Percentiles rank a stretch among this genome's conserved stretches.
phyloP scores from a whole-genome alignment of 2,888 invertebrate genomes.

The Amphimallon solstitiale region DNA sequence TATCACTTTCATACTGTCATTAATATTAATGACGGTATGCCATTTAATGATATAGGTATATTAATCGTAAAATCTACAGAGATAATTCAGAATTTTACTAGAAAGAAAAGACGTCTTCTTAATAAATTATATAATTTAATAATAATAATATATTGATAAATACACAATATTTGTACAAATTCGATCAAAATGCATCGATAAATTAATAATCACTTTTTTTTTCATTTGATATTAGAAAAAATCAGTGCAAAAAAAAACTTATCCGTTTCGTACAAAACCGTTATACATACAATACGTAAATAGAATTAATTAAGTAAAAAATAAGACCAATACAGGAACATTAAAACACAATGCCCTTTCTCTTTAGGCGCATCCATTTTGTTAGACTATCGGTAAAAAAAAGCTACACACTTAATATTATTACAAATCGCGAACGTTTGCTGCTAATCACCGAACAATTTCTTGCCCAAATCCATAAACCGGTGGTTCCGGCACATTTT shows the following conservation, averaged over 20 bases:
- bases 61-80: too few relatives aligned
- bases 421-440: background rate
- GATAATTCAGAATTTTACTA: background rate
- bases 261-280: constrained; percentile 19
- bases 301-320: too few relatives aligned
- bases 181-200: background rate
- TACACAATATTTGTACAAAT: constrained; percentile 17
- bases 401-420: constrained; percentile 20
- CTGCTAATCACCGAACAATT: constrained; percentile 83
- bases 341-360: constrained; percentile 25
- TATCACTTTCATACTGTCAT: too few relatives aligned
- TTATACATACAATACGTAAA: constrained; percentile 33
- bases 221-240: constrained; percentile 20
- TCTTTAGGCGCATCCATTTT: background rate
- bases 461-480: constrained; percentile 89
- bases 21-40: too few relatives aligned
- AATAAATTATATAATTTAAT: constrained; percentile 31
- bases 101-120: constrained; percentile 3
- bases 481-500: constrained; percentile 87
- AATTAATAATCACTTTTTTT: background rate
- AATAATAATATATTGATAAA: constrained; percentile 13
- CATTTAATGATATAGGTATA: too few relatives aligned
- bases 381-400: constrained; percentile 32
- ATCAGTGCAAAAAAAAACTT: constrained; percentile 31
- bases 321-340: constrained; percentile 25